Evolutionary conservation across 2,113 vertebrate genomes (phyloP).

Genomic region (Cathartes aura): DNA sequence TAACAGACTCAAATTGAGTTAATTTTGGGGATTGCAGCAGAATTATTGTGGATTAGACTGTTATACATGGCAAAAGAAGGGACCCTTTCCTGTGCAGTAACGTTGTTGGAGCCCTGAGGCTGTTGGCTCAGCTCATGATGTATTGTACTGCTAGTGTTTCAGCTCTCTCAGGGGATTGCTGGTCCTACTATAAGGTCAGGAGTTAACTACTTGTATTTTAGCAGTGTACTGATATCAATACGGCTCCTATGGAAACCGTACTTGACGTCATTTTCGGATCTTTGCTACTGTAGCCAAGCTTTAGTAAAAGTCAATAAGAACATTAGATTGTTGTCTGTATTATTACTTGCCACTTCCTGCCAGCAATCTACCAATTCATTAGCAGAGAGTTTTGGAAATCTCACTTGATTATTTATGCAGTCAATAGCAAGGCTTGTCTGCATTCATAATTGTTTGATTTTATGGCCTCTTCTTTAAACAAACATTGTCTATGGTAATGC

Average conservation of each 20-base stretch:
- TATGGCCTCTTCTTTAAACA: slow-evolving; percentile 97
- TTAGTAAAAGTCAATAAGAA: slow-evolving; percentile 89
- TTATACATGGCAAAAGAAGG: slow-evolving; percentile 57
- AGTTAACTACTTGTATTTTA: slow-evolving; percentile 87
- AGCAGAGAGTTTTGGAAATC: slow-evolving; percentile 88
- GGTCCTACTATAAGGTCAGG: slow-evolving; percentile 80
- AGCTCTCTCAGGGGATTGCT: slow-evolving; percentile 71
- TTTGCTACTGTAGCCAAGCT: slow-evolving; percentile 76
- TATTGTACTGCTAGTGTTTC: slow-evolving; percentile 75
- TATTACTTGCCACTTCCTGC: slow-evolving; percentile 87
- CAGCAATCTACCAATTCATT: slow-evolving; percentile 91
- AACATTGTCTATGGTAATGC: slow-evolving; percentile 98
- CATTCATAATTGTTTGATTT: slow-evolving; percentile 99
- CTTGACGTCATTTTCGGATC: slow-evolving; percentile 83
- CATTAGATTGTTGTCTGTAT: slow-evolving; percentile 88
- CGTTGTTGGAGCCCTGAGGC: slow-evolving; percentile 63
- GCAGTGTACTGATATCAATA: slow-evolving; percentile 81
- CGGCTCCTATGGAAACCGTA: slow-evolving; percentile 84
- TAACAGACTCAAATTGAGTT: slow-evolving; percentile 60
- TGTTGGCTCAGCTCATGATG: slow-evolving; percentile 75
- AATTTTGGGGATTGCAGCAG: slow-evolving; percentile 44
- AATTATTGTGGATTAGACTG: slow-evolving; percentile 65
- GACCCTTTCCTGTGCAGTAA: slow-evolving; percentile 44
- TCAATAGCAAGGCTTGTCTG: slow-evolving; percentile 92
- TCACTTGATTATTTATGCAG: slow-evolving; percentile 93